phyloP scores from a whole-genome alignment of 1,140 invertebrate species.

The Chymomyza costata region DNA sequence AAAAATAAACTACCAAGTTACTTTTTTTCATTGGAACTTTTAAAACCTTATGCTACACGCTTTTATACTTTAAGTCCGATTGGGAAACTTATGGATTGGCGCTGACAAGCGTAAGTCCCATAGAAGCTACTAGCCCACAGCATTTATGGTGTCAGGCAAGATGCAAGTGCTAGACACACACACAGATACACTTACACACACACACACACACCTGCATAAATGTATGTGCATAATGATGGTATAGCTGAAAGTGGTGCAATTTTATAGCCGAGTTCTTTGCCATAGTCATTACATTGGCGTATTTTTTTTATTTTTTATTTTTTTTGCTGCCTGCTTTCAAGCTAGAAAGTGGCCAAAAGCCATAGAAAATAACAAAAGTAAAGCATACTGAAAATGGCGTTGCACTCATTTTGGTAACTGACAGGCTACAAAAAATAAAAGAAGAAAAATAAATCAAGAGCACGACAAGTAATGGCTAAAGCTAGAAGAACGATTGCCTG shows the following conservation, averaged over 20 bases:
- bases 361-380: conserved; percentile 30
- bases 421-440: conserved; percentile 18
- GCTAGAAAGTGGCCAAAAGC: conserved; percentile 67
- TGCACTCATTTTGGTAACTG: conserved; percentile 69
- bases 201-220: too few species aligned
- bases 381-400: conserved; percentile 64
- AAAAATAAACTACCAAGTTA: too few species aligned
- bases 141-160: conserved; percentile 71
- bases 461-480: conserved; percentile 5
- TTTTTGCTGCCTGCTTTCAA: too few species aligned
- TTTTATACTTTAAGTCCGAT: too few species aligned
- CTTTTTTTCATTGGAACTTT: too few species aligned
- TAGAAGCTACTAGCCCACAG: conserved; percentile 11
- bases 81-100: too few species aligned
- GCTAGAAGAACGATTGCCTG: conserved; percentile 15
- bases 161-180: conserved; percentile 59
- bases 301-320: too few species aligned
- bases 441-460: conserved; percentile 1
- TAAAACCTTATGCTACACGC: too few species aligned
- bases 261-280: conserved; percentile 40
- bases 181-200: too few species aligned
- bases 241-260: conserved; percentile 61
- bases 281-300: conserved; percentile 16
- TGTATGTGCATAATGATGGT: conserved; percentile 63
- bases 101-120: too few species aligned